Conservation (phyloP, 2,797 vertebrate genomes). For the Leucoraja ocellata region DNA sequence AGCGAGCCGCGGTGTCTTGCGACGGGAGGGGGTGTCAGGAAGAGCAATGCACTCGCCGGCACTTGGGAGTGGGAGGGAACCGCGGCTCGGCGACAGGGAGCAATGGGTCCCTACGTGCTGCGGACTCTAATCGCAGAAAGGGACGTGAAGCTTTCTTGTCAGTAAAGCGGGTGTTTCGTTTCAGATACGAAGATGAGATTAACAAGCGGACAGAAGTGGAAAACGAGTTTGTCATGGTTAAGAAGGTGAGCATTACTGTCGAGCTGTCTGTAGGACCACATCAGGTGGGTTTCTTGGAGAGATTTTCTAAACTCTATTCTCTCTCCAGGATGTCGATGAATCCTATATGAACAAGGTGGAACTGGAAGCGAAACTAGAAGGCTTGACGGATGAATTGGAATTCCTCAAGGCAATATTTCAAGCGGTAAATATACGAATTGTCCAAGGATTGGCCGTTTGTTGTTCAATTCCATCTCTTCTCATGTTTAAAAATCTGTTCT, state of each 20-base stretch:
- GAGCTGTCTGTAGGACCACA: not conserved
- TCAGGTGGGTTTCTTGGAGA: not conserved
- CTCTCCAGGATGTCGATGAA: constrained; percentile 47
- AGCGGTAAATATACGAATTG: constrained; percentile 43
- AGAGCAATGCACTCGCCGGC: not conserved
- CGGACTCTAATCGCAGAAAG: no score
- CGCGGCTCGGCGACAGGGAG: not conserved
- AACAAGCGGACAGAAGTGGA: constrained; percentile 78
- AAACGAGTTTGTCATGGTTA: constrained; percentile 90
- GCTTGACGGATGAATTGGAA: constrained; percentile 48
- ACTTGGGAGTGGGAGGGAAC: not conserved
- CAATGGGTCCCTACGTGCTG: not conserved
- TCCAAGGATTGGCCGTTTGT: not conserved
- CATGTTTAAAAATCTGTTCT: no score
- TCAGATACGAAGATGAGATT: constrained; percentile 90
- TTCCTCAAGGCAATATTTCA: constrained; percentile 49
- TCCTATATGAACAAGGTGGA: constrained; percentile 53
- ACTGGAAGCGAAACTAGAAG: constrained; percentile 50
- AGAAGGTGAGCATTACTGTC: constrained; percentile 69
- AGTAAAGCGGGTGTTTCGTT: not conserved
- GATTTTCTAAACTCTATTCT: fast-evolving
- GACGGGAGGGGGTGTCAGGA: not conserved
- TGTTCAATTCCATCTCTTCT: not conserved
- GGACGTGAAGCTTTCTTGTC: not conserved
- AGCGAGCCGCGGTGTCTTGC: not conserved